Evolutionary conservation across 2,113 vertebrate genomes (phyloP).

Genomic region (Mohoua ochrocephala): DNA sequence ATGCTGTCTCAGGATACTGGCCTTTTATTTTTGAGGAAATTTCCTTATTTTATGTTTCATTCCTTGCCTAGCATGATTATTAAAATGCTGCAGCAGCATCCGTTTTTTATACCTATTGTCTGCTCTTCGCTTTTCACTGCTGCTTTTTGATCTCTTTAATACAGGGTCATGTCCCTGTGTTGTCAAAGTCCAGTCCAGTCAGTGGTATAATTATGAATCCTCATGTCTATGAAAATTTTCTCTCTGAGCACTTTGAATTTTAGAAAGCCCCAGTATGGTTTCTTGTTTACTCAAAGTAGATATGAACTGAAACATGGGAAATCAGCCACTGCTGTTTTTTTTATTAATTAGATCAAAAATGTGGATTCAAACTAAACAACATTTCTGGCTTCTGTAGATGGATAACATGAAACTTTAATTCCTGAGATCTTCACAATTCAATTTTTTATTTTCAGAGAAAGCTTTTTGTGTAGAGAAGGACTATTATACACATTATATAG

Average conservation of each 20-base stretch:
- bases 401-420: neutral
- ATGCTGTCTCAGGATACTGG: accelerated
- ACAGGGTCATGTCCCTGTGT: neutral
- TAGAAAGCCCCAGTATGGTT: accelerated
- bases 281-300: neutral
- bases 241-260: neutral
- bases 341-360: neutral
- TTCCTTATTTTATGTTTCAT: neutral
- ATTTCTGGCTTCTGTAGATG: neutral
- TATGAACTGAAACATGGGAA: neutral
- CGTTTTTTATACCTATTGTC: neutral
- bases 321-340: neutral
- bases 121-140: neutral
- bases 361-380: neutral
- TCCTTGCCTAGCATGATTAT: neutral
- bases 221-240: neutral
- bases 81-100: neutral
- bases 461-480: neutral
- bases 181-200: neutral
- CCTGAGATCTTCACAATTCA: neutral
- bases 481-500: neutral
- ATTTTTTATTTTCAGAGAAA: neutral
- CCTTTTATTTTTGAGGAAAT: neutral
- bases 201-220: neutral
- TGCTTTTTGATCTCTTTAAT: neutral